Base-by-base conservation (phyloP, 2,113 vertebrate genomes). In the Kryptolebias marmoratus region DNA sequence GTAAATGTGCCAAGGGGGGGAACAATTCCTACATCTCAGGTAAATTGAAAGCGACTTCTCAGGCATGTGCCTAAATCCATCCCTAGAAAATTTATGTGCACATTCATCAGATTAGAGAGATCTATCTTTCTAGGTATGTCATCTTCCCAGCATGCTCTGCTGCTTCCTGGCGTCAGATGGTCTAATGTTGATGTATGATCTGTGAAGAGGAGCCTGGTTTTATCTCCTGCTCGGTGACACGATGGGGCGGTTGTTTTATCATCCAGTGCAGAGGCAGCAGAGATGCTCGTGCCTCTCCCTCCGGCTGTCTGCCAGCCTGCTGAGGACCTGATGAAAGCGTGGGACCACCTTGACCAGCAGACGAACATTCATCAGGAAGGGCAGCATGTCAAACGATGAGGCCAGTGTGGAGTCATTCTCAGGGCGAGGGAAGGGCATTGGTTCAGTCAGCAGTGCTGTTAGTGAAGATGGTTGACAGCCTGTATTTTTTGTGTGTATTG, bases 101-200 rank as follows among this genome's bases (percentile, higher is more conserved):
- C 70, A 69, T 77, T 62, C 68, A 71, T 71, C 81, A 75, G 65
- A 86, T 85, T 77, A 79, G 63, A 84, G 62, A 71, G 74, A 80
- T 83, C 83, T 78, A 87, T 90, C 88, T 87, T 71, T 76, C 61
- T 32, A 85, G 76, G 83, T 74, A 76, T 89, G 81, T 86, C 87
- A 73, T 76, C 78, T 83, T 81, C 89, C 88, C 89, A 85, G 84
- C 85, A 90, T 90, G 88, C 88, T 42, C 86, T 84, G 84, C 88
- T 73, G 85, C 78, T 69, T 83, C 67, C 87, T 83, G 75, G 85
- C 68, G 63, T 90, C 89, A 77, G 77, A 68, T 30, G 64, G 75
- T 73, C 76, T 93, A 91, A 94, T 79, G 90, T 77, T 92, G 92
- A 93, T 93, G 87, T 88, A 94, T 48, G 90, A 87, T 56, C 80